A percentile compares a stretch with the other conserved stretches of the same genome.
phyloP scores from a whole-genome alignment of 2,113 vertebrate genomes.

The Psophia crepitans region DNA sequence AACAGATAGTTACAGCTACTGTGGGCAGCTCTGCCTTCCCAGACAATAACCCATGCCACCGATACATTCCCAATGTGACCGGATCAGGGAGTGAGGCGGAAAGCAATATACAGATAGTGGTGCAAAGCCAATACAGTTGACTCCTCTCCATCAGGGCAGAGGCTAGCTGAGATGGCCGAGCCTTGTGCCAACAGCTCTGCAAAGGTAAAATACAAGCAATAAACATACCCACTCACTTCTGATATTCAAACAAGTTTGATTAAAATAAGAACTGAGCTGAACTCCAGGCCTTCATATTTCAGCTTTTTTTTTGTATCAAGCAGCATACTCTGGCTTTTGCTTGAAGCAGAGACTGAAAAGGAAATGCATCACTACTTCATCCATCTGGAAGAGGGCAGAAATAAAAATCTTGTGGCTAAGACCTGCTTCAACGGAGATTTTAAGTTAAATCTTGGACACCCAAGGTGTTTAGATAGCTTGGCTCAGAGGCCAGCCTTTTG shows the following conservation, averaged over 20 bases:
- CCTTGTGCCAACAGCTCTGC: not conserved
- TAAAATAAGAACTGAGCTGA: not conserved
- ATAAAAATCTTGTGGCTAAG: not conserved
- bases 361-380: not conserved
- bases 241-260: not conserved
- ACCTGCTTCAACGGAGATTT: slow-evolving; percentile 12
- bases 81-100: not conserved
- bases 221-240: not conserved
- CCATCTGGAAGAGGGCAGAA: slow-evolving; percentile 8
- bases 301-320: not conserved
- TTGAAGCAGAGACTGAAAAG: not conserved
- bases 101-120: not conserved
- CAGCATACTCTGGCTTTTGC: not conserved
- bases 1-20: not conserved
- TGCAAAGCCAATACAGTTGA: not conserved
- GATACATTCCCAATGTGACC: not conserved
- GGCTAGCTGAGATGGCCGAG: not conserved
- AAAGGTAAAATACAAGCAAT: not conserved
- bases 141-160: not conserved
- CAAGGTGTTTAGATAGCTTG: slow-evolving; percentile 27
- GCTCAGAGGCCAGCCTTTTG: not conserved
- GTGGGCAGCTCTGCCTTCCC: not conserved
- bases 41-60: not conserved
- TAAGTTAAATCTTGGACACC: slow-evolving; percentile 28
- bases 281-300: not conserved